Conservation (phyloP, 2,113 vertebrate species). For the Pteruthius melanotis region DNA sequence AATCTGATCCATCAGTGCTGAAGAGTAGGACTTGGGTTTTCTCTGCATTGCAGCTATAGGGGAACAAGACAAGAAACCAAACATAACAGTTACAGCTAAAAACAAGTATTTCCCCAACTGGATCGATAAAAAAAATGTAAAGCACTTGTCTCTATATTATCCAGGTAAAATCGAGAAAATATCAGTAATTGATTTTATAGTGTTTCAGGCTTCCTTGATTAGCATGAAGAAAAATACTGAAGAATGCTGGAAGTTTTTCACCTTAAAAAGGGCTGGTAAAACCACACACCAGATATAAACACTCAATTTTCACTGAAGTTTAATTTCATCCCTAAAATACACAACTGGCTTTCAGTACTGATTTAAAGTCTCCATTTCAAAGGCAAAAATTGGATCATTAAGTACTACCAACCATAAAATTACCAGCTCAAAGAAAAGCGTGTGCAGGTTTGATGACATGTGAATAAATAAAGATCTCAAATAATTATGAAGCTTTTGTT, state of each 20-base stretch:
- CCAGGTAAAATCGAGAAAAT: neutral
- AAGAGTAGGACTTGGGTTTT: constrained; percentile 95
- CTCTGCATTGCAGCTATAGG: constrained; percentile 89
- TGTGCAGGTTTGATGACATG: neutral
- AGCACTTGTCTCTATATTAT: neutral
- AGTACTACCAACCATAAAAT: neutral
- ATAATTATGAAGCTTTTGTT: neutral
- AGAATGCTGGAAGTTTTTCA: neutral
- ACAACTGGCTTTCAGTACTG: neutral
- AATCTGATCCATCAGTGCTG: constrained; percentile 96
- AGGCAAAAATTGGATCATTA: neutral
- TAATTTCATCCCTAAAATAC: neutral
- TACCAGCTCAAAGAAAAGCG: neutral
- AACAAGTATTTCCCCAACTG: neutral
- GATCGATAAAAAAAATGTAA: neutral
- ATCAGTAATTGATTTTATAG: neutral
- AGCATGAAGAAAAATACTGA: neutral
- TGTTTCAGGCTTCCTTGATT: neutral
- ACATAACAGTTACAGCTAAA: fast-evolving
- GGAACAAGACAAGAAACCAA: neutral
- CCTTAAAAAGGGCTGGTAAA: neutral
- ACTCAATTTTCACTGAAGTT: neutral
- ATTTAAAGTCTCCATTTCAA: neutral
- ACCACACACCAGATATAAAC: neutral
- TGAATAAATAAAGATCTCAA: neutral